Base-by-base conservation (phyloP, 1,140 invertebrate genomes). In the Lepidurus packardi region DNA sequence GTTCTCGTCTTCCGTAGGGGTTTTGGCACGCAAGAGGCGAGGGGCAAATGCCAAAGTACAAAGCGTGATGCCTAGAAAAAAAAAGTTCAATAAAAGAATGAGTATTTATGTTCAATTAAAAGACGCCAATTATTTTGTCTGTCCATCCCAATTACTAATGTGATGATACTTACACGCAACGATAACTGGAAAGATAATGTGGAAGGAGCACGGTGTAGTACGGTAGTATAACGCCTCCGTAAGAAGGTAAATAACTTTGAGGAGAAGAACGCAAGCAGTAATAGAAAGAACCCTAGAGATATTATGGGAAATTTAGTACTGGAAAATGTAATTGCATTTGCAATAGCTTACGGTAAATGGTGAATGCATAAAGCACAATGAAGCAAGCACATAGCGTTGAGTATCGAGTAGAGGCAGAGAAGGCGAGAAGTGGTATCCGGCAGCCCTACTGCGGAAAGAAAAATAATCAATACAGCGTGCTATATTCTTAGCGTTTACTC, bases 131-230 rank as follows among this genome's bases (percentile, higher is more conserved):
- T 34, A 13, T 65, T 65, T 16, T 7, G 5, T 65, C n/a, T n/a
- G 13, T 65, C 53, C 53, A n/a, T 65, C 21, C 13, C 21, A 78
- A 45, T n/a, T 43, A 11, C 34, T 10, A 24, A n/a, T 25, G 34
- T 1, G 16, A 43, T 16, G 25, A 8, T 10, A 16, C 43, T 74
- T 78, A 75, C 78, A 73, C 44, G 74, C 73, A 7, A 78, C 78
- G n/a, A 78, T 21, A n/a, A 75, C 73, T 13, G 78, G 78, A n/a
- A 78, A 78, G 13, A 78, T 44, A 24, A 78, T 74, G 44, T 78
- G 78, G 73, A 78, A 78, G 8, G 74, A 47, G 43, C 74, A 74
- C 9, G 73, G 42, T 16, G 73, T 47, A 16, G 42, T 75, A 16
- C 43, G 65, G 41, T 44, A 74, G 11, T 47, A 43, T 3, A 78